phyloP scores from a whole-genome alignment of 1,140 invertebrate species.

The Musca domestica region DNA sequence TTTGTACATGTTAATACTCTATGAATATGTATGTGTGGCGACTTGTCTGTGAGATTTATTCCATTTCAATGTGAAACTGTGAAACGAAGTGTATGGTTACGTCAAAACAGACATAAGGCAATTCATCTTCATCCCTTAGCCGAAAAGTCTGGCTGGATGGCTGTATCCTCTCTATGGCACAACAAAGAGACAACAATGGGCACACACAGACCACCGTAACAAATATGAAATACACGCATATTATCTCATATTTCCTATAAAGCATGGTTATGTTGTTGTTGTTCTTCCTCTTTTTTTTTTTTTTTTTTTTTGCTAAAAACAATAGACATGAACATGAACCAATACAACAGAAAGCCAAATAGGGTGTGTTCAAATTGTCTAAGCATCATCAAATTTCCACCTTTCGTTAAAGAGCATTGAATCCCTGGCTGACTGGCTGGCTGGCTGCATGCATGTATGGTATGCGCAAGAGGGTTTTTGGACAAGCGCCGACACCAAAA shows the following conservation, averaged over 20 bases:
- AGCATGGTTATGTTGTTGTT: too few species aligned
- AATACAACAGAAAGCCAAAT: conserved; percentile 14
- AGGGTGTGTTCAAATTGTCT: conserved; percentile 19
- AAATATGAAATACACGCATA: conserved; percentile 19
- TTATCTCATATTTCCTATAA: conserved; percentile 11
- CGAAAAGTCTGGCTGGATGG: not conserved
- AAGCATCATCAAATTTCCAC: conserved; percentile 25
- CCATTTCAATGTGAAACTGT: not conserved
- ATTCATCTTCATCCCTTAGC: conserved; percentile 23
- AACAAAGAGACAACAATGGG: not conserved
- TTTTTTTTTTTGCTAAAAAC: too few species aligned
- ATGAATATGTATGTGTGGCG: not conserved
- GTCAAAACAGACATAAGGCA: conserved; percentile 24
- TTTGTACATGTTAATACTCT: too few species aligned
- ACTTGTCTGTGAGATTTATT: conserved; percentile 8
- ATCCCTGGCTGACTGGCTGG: too few species aligned
- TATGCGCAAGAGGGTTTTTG: too few species aligned
- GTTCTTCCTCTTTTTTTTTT: not conserved
- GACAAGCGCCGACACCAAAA: not conserved
- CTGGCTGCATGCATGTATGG: too few species aligned
- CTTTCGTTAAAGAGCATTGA: not conserved
- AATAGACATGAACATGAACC: not conserved
- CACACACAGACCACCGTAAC: conserved; percentile 3
- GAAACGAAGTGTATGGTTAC: conserved; percentile 14
- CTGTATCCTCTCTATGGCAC: not conserved